Evolutionary conservation across 2,888 invertebrate genomes (phyloP).

Genomic region (Ormia ochracea): DNA sequence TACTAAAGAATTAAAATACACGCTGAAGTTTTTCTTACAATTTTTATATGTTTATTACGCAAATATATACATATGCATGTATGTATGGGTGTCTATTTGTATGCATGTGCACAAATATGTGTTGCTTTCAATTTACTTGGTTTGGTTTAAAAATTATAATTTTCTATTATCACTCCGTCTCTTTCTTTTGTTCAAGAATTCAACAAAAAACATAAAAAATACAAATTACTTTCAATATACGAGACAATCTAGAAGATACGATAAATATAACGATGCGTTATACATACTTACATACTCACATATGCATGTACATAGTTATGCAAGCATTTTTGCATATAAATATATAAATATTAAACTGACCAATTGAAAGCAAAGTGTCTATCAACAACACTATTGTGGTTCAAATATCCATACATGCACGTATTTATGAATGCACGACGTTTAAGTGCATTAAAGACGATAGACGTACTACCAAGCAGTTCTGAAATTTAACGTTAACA

Average conservation of each 20-base stretch:
- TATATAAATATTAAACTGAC: slow-evolving; percentile 34
- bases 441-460: not conserved
- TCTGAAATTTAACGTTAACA: not conserved
- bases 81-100: no score
- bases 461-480: slow-evolving; percentile 2
- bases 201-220: not conserved
- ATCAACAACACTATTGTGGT: slow-evolving; percentile 21
- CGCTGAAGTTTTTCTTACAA: no score
- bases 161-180: not conserved
- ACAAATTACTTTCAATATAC: not conserved
- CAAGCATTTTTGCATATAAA: not conserved
- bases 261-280: no score
- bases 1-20: no score
- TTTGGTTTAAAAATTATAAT: not conserved
- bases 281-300: not conserved
- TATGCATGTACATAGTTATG: not conserved
- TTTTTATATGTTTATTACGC: no score
- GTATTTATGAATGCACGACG: not conserved
- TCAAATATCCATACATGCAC: not conserved
- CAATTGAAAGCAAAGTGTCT: slow-evolving; percentile 50
- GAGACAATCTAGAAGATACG: not conserved
- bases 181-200: not conserved
- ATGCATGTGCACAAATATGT: not conserved
- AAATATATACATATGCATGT: no score
- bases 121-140: no score